These are phyloP conservation scores for Phylloscopus whistleri DNA, from an alignment of 2,113 vertebrate genomes.

Conservation along the genomic window DNA sequence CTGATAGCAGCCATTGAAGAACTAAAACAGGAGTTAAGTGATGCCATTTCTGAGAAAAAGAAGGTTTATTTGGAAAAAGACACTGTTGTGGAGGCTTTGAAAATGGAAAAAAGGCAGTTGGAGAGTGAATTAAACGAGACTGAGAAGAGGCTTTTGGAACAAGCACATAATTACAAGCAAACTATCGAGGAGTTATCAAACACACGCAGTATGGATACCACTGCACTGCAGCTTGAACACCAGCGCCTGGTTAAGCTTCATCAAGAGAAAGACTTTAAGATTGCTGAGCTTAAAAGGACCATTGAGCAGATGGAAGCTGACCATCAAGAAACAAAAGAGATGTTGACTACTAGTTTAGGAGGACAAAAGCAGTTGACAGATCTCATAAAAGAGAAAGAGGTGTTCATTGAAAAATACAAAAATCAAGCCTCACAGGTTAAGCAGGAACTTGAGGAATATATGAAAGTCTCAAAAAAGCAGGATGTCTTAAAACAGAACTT, in stretches of 20 bases:
- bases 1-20: conserved; percentile 71
- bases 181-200: conserved; percentile 81
- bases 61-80: conserved; percentile 81
- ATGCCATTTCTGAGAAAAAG: conserved; percentile 67
- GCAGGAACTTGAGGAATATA: conserved; percentile 72
- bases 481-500: conserved; percentile 76
- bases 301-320: conserved; percentile 79
- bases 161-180: conserved; percentile 79
- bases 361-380: conserved; percentile 89
- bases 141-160: conserved; percentile 76
- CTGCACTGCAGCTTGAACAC: conserved; percentile 80
- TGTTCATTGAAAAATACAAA: conserved; percentile 82
- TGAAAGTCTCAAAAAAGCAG: conserved; percentile 64
- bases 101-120: conserved; percentile 82
- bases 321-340: conserved; percentile 85
- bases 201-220: conserved; percentile 75
- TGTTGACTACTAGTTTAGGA: conserved; percentile 83
- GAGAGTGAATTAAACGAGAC: conserved; percentile 78
- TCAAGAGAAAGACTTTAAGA: conserved; percentile 86
- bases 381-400: conserved; percentile 88
- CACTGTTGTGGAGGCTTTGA: conserved; percentile 80
- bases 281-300: conserved; percentile 79
- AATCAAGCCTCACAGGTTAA: conserved; percentile 74
- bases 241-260: conserved; percentile 79
- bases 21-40: conserved; percentile 75